phyloP scores from a whole-genome alignment of 1,140 invertebrate genomes.

The Druon quercuslanigerum region DNA sequence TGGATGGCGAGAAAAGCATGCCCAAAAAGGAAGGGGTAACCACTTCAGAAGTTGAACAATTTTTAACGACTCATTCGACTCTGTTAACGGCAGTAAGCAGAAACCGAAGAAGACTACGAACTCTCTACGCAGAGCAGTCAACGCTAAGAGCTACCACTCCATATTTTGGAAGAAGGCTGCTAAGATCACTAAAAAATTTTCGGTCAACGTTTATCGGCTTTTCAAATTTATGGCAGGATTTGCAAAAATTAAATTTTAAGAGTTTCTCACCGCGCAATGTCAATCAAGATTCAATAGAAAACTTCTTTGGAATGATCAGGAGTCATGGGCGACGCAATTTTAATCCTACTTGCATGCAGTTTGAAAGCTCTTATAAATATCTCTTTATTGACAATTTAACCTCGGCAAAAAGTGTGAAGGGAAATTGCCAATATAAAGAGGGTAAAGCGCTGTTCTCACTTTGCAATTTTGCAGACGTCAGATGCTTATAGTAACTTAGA shows the following conservation, averaged over 20 bases:
- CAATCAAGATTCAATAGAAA: too few relatives aligned
- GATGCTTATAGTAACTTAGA: too few relatives aligned
- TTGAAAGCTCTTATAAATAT: background rate
- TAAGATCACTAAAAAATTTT: background rate
- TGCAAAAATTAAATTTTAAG: background rate
- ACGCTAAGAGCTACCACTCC: too few relatives aligned
- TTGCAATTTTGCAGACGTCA: background rate
- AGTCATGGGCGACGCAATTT: background rate
- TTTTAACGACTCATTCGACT: too few relatives aligned
- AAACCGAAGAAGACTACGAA: background rate
- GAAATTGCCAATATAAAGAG: background rate
- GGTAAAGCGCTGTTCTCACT: background rate
- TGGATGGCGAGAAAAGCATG: too few relatives aligned
- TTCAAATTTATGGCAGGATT: background rate
- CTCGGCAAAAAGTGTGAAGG: background rate
- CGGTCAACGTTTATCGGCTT: background rate
- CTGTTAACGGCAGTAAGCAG: background rate
- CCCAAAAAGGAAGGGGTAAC: too few relatives aligned
- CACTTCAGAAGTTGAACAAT: too few relatives aligned
- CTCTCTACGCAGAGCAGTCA: background rate
- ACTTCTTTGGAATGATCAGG: too few relatives aligned
- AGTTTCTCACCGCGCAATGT: too few relatives aligned
- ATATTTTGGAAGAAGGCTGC: constrained; percentile 1
- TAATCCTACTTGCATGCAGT: background rate
- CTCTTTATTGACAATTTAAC: background rate